Percentiles rank a stretch among this genome's conserved stretches.
Evolutionary conservation across 2,797 vertebrate species (phyloP).

Genomic region (Cetoscarus ocellatus): DNA sequence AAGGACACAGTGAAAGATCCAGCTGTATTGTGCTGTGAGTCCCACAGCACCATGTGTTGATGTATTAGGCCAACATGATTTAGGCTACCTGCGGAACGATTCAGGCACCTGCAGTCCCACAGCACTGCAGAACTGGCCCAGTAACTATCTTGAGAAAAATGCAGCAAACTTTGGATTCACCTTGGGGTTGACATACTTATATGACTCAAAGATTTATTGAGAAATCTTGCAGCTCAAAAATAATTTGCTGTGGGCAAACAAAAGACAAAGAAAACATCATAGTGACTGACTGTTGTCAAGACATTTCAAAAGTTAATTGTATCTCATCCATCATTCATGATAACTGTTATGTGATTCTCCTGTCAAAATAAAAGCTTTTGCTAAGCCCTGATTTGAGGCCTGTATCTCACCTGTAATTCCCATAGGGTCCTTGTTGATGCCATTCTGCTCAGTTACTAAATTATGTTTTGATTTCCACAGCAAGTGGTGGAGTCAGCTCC

Average conservation of each 20-base stretch:
- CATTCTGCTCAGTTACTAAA: too few species aligned
- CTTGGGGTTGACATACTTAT: background rate
- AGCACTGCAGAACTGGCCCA: constrained; percentile 13
- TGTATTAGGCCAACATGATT: constrained; percentile 25
- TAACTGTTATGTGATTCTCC: background rate
- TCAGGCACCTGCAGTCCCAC: constrained; percentile 48
- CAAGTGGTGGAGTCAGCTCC: too few species aligned
- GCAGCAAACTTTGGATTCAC: background rate
- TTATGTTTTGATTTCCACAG: too few species aligned
- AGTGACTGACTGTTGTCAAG: background rate
- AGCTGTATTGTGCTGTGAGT: constrained; percentile 13
- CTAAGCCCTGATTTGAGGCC: too few species aligned
- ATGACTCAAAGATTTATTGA: background rate
- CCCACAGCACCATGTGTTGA: constrained; percentile 51
- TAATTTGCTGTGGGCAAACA: background rate
- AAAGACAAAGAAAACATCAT: background rate
- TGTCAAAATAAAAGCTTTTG: background rate
- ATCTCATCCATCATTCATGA: background rate
- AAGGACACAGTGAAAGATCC: constrained; percentile 31
- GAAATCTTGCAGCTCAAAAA: background rate
- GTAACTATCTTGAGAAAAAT: background rate
- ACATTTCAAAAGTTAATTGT: background rate
- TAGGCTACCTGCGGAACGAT: constrained; percentile 43
- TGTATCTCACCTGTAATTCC: too few species aligned
- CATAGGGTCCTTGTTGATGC: too few species aligned